phyloP scores from a whole-genome alignment of 2,113 vertebrate genomes.

The Sorex fumeus region DNA sequence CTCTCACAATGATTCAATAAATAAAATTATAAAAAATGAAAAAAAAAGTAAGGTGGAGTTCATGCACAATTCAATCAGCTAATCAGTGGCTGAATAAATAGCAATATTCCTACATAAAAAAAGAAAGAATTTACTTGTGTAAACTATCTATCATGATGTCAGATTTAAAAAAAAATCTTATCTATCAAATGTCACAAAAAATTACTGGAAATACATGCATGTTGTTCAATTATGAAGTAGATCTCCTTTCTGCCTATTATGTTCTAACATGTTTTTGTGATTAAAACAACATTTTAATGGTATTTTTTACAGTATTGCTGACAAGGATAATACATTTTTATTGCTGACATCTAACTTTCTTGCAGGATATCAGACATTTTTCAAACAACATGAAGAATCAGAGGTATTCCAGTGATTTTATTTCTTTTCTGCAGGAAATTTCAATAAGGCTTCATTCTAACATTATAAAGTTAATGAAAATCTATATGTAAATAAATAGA shows the following conservation, averaged over 20 bases:
- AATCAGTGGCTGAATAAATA: too few species aligned
- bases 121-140: background rate
- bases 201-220: background rate
- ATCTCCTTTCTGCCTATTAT: background rate
- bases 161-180: conserved; percentile 5
- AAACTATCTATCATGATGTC: background rate
- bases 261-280: background rate
- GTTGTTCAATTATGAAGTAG: background rate
- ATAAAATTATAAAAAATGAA: too few species aligned
- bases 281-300: background rate
- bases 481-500: background rate
- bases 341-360: background rate
- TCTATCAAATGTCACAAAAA: background rate
- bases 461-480: conserved; percentile 17
- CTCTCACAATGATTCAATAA: too few species aligned
- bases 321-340: background rate
- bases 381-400: background rate
- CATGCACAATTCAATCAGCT: too few species aligned
- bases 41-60: too few species aligned
- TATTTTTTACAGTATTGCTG: background rate
- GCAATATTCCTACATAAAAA: too few species aligned
- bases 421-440: conserved; percentile 13
- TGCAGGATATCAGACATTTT: background rate
- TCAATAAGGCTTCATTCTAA: background rate
- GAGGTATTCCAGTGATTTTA: background rate